Base-by-base conservation (phyloP, 2,797 vertebrate genomes). In the Austrolebias charrua region DNA sequence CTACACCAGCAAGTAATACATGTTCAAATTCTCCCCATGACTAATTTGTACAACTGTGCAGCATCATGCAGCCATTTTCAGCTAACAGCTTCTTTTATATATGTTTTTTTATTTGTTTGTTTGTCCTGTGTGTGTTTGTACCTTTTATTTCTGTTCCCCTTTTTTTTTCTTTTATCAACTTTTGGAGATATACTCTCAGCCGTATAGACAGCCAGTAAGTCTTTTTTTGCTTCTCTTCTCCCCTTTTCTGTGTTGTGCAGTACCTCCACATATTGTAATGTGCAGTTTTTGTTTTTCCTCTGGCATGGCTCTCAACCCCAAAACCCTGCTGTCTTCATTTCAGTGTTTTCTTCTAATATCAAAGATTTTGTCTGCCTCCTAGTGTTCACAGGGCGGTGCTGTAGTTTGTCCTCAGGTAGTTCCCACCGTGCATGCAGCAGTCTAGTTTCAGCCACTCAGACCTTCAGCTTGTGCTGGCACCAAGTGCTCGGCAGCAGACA, bases 131-230 rank as follows among this genome's bases (percentile, higher is more conserved):
- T 87, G 24, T 91, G 52, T 89, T 77, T 83, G 70, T 91, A 66
- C 78, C 67, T 90, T 87, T 83, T 73, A 83, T 90, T 90, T 86
- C 66, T 82, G 66, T 79, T 85, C 12, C 38, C 67, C 75, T 63
- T 83, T 66, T 74, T n/a, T 35, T 35, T 9, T 9, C 63, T 86
- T 83, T 46, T 43, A 81, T 88, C 88, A 72, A 88, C 86, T 90
- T 90, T 88, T 90, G 89, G 85, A 93, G 91, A 84, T 90, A 86
- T 92, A 89, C 89, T 89, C 90, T 88, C 89, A 92, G 90, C 92
- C 80, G 79, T 93, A 89, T 92, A 91, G 88, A 90, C 90, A 87
- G 88, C 72, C 85, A 91, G 92, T 93, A 93, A 93, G 92, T 93
- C 83, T 86, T 89, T 59, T 86, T 85, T 61, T 76, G 72, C 79